Conservation (phyloP, 2,888 invertebrate species). For the Flexamia atlantica region DNA sequence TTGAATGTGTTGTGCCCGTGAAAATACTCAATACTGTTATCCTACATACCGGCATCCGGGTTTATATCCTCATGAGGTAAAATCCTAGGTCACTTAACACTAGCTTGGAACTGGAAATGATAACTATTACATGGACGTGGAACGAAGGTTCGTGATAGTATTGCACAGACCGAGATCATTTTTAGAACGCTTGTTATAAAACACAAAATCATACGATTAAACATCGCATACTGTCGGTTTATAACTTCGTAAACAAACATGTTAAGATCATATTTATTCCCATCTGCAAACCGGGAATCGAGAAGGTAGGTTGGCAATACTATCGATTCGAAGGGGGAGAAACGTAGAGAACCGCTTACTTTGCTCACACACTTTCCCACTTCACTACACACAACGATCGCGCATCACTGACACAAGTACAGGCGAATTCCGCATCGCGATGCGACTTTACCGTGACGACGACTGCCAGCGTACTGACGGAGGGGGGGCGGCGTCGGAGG, state of each 20-base stretch:
- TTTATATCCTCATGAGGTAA: not conserved
- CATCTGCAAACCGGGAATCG: too few relatives aligned
- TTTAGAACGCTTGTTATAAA: too few relatives aligned
- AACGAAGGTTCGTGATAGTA: conserved; percentile 18
- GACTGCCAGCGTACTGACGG: conserved; percentile 28
- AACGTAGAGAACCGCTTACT: not conserved
- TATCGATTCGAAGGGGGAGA: conserved; percentile 3
- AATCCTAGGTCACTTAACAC: not conserved
- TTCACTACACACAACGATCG: conserved; percentile 5
- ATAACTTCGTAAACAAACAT: too few relatives aligned
- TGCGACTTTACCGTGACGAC: not conserved
- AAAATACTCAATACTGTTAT: conserved; percentile 25
- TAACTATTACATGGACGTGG: conserved; percentile 4
- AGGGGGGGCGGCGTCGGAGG: conserved; percentile 24
- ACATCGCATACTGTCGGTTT: too few relatives aligned
- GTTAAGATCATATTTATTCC: too few relatives aligned
- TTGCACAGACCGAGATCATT: conserved; percentile 5
- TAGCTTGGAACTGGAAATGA: not conserved
- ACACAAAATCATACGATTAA: too few relatives aligned
- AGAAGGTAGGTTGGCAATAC: conserved; percentile 3
- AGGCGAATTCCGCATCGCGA: not conserved
- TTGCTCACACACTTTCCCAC: conserved; percentile 1
- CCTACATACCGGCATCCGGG: not conserved
- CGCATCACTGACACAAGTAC: conserved; percentile 16
- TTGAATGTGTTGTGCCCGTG: not conserved